phyloP scores from a whole-genome alignment of 30 jellyfish, hydroid and myxozoan species.

The Sanderia malayensis region DNA sequence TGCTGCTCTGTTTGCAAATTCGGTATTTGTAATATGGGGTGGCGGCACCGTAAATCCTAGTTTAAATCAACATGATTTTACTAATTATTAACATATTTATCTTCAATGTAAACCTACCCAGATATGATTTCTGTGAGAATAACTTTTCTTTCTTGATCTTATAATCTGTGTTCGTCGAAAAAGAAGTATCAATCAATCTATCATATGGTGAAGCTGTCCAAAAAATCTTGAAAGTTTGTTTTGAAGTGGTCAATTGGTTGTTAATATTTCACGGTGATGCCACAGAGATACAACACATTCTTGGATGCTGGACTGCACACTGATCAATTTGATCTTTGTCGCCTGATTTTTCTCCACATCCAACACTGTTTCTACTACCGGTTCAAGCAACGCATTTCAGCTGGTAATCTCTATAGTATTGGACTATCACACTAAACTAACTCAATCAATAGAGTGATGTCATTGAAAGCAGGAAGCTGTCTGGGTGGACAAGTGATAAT shows the following conservation, averaged over 20 bases:
- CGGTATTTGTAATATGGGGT: too few relatives aligned
- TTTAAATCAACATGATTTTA: too few relatives aligned
- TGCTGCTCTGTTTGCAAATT: too few relatives aligned
- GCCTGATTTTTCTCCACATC: not conserved
- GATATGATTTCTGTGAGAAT: too few relatives aligned
- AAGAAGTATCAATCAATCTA: too few relatives aligned
- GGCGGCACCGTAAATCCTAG: too few relatives aligned
- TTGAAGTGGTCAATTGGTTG: not conserved
- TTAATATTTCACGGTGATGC: not conserved
- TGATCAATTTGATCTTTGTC: not conserved
- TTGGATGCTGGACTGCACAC: not conserved
- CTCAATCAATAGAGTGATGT: not conserved
- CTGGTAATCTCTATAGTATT: not conserved
- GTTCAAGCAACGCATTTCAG: not conserved
- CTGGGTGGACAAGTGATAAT: too few relatives aligned
- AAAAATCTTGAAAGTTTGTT: conserved; percentile 1
- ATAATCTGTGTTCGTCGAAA: too few relatives aligned
- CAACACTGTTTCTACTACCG: not conserved
- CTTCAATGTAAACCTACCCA: too few relatives aligned
- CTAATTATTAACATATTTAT: too few relatives aligned
- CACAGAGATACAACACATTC: not conserved
- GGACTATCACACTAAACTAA: not conserved
- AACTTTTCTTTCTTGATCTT: too few relatives aligned
- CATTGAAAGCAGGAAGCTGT: not conserved
- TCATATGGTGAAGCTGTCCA: too few relatives aligned